A percentile compares a stretch with the other conserved stretches of the same genome.
Conservation (phyloP, 30 jellyfish, hydroid and myxozoan species). For the Catostylus mosaicus region DNA sequence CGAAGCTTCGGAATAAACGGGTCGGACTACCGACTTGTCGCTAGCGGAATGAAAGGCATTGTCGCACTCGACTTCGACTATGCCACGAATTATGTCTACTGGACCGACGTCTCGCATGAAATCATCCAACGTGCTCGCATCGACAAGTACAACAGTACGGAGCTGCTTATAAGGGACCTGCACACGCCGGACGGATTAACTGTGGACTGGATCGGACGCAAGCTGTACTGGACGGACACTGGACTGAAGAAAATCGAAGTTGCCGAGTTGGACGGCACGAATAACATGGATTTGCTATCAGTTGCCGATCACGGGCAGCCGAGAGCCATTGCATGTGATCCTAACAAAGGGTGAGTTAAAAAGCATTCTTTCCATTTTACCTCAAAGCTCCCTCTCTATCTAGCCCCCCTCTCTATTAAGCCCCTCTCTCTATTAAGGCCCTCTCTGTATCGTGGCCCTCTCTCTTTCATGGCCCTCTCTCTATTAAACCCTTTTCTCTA, state of each 20-base stretch:
- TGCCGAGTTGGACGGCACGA: slow-evolving; percentile 86
- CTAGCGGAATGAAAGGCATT: slow-evolving; percentile 82
- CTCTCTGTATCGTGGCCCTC: no score
- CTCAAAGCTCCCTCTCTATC: no score
- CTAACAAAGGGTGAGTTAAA: slow-evolving; percentile 87
- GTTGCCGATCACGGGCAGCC: slow-evolving; percentile 74
- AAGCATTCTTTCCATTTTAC: no score
- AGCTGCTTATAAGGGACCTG: slow-evolving; percentile 52
- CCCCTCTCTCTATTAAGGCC: no score
- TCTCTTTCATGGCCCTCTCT: no score
- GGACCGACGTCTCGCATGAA: slow-evolving; percentile 86
- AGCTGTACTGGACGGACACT: slow-evolving; percentile 95
- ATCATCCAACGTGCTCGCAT: slow-evolving; percentile 80
- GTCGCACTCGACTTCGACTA: slow-evolving; percentile 90
- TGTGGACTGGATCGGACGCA: slow-evolving; percentile 94
- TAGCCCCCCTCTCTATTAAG: no score
- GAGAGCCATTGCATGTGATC: slow-evolving; percentile 92
- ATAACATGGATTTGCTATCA: slow-evolving; percentile 71
- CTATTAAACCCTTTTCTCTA: no score
- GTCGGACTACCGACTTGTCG: slow-evolving; percentile 81
- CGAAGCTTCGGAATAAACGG: slow-evolving; percentile 63
- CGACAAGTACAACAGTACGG: slow-evolving; percentile 46
- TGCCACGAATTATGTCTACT: slow-evolving; percentile 70
- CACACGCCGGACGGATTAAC: slow-evolving; percentile 97
- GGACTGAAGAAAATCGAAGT: slow-evolving; percentile 97